A percentile compares a stretch with the other conserved stretches of the same genome.
Conservation (phyloP, 2,888 invertebrate genomes). For the Crematogaster levior region DNA sequence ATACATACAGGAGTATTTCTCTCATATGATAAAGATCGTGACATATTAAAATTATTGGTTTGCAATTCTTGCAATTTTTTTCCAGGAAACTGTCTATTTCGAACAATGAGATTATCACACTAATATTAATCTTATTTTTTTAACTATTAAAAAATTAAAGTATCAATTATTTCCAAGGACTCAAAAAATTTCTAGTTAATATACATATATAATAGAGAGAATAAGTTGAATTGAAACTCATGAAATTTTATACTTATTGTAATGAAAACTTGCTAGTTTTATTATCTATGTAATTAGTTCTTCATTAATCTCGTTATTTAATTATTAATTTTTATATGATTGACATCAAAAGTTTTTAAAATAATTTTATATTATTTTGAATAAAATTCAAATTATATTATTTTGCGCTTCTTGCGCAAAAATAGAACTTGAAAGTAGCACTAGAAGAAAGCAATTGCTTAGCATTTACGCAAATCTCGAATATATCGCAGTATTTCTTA, state of each 20-base stretch:
- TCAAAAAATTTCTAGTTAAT: not conserved
- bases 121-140: not conserved
- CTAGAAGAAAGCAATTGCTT: not conserved
- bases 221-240: not conserved
- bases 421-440: not conserved
- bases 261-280: not conserved
- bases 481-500: not conserved
- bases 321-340: not conserved
- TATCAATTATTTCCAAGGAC: not conserved
- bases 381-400: too few relatives aligned
- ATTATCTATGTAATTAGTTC: conserved; percentile 7
- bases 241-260: not conserved
- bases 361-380: not conserved
- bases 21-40: conserved; percentile 24
- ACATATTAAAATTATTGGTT: conserved; percentile 3
- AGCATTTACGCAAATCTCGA: not conserved
- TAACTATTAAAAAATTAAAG: not conserved
- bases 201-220: not conserved
- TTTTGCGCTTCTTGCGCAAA: not conserved
- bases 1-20: not conserved
- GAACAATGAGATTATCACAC: not conserved
- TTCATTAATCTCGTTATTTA: not conserved
- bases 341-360: not conserved
- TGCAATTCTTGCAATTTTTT: not conserved
- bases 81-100: not conserved